These are phyloP conservation scores for Agonum fuliginosum DNA, from an alignment of 2,888 invertebrate genomes.

Conservation along the genomic window DNA sequence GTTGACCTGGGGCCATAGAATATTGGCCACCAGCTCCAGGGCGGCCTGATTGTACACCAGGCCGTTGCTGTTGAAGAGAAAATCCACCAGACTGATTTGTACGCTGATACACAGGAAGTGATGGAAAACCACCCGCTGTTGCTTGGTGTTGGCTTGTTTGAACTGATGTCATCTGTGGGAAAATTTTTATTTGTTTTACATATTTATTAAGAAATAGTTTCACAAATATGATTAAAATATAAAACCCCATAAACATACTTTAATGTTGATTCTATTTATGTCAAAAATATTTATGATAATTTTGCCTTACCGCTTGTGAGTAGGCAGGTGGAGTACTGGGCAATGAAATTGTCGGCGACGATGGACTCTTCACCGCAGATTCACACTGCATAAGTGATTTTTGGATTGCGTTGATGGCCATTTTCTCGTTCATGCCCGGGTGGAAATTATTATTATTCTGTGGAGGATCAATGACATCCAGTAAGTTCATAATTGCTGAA, in stretches of 20 bases:
- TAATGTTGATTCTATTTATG: background rate
- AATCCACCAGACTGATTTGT: constrained; percentile 65
- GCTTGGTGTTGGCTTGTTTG: constrained; percentile 48
- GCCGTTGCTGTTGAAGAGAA: constrained; percentile 63
- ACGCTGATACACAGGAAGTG: constrained; percentile 70
- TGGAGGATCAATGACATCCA: constrained; percentile 71
- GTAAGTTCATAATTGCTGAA: constrained; percentile 70
- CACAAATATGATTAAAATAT: too few relatives aligned
- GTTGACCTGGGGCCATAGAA: constrained; percentile 65
- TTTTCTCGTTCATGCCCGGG: constrained; percentile 80
- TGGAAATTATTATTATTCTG: constrained; percentile 64
- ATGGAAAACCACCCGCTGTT: constrained; percentile 66
- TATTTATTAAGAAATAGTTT: background rate
- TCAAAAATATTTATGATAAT: background rate
- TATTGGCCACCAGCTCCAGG: constrained; percentile 62
- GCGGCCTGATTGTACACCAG: constrained; percentile 62
- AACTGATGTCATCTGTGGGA: constrained; percentile 63
- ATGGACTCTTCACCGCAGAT: constrained; percentile 79
- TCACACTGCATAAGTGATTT: constrained; percentile 93
- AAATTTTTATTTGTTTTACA: background rate
- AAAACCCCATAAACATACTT: too few relatives aligned
- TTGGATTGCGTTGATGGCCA: constrained; percentile 92
- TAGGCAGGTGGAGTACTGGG: constrained; percentile 79
- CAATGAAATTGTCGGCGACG: constrained; percentile 73
- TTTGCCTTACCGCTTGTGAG: constrained; percentile 69